Evolutionary conservation across 2,113 vertebrate genomes (phyloP).

Genomic region (Sterna hirundo): DNA sequence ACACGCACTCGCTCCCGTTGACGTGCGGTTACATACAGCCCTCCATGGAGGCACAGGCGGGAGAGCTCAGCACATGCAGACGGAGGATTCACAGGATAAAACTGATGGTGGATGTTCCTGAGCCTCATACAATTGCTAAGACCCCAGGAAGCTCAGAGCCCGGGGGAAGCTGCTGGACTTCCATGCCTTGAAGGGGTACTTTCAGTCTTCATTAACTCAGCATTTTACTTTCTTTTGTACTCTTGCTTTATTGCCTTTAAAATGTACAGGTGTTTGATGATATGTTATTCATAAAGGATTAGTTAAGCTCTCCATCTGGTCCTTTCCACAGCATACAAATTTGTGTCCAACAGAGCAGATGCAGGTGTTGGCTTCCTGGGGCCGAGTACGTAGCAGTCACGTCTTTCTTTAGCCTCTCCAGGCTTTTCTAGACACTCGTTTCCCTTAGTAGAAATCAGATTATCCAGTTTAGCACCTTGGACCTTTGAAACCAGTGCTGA

Average conservation of each 20-base stretch:
- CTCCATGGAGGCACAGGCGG: not conserved
- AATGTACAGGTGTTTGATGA: not conserved
- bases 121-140: not conserved
- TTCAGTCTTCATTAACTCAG: not conserved
- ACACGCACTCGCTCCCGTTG: accelerated
- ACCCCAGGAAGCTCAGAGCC: accelerated
- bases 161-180: accelerated
- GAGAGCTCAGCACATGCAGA: not conserved
- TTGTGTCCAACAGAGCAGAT: not conserved
- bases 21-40: accelerated
- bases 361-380: not conserved
- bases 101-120: not conserved
- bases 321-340: not conserved
- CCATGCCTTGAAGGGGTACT: accelerated
- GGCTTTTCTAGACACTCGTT: not conserved
- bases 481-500: not conserved
- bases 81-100: not conserved
- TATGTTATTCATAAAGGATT: not conserved
- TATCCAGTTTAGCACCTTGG: not conserved
- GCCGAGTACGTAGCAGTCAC: not conserved
- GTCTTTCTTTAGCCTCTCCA: not conserved
- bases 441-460: not conserved
- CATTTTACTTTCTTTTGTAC: not conserved
- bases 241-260: not conserved
- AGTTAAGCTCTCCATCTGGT: not conserved